These are phyloP conservation scores for Stramonita haemastoma DNA, from an alignment of 2,888 invertebrate species.

Conservation along the genomic window DNA sequence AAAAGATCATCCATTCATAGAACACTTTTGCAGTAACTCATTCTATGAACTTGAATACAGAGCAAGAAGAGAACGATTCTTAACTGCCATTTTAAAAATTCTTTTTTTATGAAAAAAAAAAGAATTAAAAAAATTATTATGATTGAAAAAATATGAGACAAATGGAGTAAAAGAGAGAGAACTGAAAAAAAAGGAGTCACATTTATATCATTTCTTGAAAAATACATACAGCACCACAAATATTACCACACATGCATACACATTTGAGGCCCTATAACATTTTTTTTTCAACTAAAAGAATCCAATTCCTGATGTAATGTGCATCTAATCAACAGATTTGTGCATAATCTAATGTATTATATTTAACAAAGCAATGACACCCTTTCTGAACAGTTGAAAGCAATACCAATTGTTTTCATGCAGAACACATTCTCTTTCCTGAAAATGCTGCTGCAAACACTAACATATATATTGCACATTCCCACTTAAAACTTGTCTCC, in stretches of 20 bases:
- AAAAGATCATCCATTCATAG: too few species aligned
- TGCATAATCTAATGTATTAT: too few species aligned
- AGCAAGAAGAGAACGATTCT: too few species aligned
- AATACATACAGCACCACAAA: not conserved
- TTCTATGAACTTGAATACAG: too few species aligned
- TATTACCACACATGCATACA: not conserved
- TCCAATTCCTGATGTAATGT: not conserved
- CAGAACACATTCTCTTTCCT: not conserved
- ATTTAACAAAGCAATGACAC: too few species aligned
- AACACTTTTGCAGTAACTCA: too few species aligned
- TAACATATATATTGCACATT: not conserved
- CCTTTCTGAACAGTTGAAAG: not conserved
- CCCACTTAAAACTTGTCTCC: not conserved
- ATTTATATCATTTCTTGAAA: not conserved
- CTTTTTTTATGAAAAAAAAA: too few species aligned
- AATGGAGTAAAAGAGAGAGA: not conserved
- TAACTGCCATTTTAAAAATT: too few species aligned
- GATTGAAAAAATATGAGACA: not conserved
- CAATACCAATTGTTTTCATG: not conserved
- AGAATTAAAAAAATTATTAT: too few species aligned
- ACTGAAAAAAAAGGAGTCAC: not conserved
- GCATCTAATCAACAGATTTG: too few species aligned
- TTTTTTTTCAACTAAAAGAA: not conserved
- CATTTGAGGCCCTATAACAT: not conserved
- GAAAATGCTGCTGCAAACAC: not conserved